Evolutionary conservation across 2,888 invertebrate species (phyloP).

Genomic region (Cylloceria caligata): DNA sequence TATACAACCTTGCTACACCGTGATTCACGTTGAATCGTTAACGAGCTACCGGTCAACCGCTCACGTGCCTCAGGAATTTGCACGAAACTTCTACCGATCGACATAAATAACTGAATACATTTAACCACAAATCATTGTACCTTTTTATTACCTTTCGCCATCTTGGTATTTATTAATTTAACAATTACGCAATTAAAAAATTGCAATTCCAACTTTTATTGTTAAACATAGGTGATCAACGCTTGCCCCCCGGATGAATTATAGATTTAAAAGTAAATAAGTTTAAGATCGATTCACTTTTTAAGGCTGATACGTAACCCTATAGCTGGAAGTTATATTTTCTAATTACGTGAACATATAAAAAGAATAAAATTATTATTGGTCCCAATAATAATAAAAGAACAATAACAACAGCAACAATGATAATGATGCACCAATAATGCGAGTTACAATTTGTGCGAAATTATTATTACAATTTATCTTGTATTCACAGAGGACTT

Average conservation of each 20-base stretch:
- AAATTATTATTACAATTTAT: no score
- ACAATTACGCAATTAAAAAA: background rate
- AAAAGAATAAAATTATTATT: background rate
- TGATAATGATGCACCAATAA: no score
- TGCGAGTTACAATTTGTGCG: no score
- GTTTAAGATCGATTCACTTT: no score
- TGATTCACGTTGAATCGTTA: slow-evolving; percentile 74
- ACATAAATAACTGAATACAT: background rate
- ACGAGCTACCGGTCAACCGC: slow-evolving; percentile 68
- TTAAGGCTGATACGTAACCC: no score
- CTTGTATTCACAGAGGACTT: no score
- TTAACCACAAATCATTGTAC: background rate
- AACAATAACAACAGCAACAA: no score
- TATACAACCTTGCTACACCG: slow-evolving; percentile 56
- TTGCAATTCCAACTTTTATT: background rate
- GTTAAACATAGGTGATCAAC: background rate
- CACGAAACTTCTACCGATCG: background rate
- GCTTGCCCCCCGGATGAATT: no score
- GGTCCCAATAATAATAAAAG: no score
- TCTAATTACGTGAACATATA: background rate
- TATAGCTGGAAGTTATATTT: no score
- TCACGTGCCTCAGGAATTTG: slow-evolving; percentile 36
- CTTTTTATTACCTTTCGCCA: background rate
- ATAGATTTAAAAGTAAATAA: no score
- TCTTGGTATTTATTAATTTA: background rate